Conservation (phyloP, 2,797 vertebrate species). For the Hydrophis major region DNA sequence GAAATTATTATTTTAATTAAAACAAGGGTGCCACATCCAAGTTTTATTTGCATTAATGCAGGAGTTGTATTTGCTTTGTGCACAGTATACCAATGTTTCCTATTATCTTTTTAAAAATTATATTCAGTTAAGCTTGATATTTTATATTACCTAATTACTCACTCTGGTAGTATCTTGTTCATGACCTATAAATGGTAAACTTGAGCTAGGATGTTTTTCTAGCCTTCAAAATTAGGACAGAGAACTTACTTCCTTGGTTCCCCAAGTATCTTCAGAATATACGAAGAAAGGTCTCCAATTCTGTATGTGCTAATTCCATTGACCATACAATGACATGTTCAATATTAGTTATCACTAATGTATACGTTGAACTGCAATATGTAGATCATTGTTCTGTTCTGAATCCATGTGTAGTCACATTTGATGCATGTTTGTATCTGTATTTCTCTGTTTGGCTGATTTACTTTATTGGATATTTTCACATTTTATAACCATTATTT, state of each 20-base stretch:
- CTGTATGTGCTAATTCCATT: neutral
- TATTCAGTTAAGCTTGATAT: neutral
- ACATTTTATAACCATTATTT: neutral
- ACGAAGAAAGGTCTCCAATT: neutral
- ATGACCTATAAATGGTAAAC: neutral
- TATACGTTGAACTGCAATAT: neutral
- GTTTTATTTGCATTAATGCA: neutral
- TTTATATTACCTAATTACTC: neutral
- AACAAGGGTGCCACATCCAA: neutral
- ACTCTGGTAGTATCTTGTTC: neutral
- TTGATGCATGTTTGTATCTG: neutral
- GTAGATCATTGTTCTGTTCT: neutral
- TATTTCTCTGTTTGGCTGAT: neutral
- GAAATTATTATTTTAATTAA: conserved; percentile 5
- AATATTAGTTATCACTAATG: neutral
- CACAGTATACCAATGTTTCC: neutral
- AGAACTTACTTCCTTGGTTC: neutral
- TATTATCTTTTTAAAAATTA: neutral
- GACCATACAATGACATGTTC: neutral
- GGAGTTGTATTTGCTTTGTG: neutral
- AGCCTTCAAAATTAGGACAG: neutral
- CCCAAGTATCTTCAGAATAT: neutral
- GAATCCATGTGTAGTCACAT: neutral
- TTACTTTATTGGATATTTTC: neutral
- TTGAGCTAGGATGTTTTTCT: neutral